Evolutionary conservation across 2,888 invertebrate genomes (phyloP).

Genomic region (Dascillus cervinus): DNA sequence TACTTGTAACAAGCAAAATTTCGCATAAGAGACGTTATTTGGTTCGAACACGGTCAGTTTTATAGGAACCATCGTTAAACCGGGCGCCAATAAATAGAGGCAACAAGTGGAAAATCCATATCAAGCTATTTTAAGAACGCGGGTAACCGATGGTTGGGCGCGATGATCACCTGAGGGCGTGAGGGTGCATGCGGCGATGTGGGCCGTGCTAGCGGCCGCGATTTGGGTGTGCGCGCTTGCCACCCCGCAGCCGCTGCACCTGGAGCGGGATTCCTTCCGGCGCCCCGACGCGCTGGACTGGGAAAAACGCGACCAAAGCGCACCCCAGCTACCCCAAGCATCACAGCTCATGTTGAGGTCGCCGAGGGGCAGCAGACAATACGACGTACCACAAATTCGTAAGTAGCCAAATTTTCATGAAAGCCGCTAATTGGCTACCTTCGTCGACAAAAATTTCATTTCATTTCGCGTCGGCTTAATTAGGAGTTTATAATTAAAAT

Average conservation of each 20-base stretch:
- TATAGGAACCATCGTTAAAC: too few species aligned
- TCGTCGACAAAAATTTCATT: too few species aligned
- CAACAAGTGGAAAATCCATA: conserved; percentile 34
- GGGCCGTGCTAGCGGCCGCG: conserved; percentile 37
- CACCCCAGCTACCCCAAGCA: conserved; percentile 20
- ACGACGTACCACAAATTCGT: conserved; percentile 85
- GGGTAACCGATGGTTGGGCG: conserved; percentile 29
- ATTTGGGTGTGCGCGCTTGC: conserved; percentile 41
- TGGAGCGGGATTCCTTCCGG: conserved; percentile 35
- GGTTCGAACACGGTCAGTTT: too few species aligned
- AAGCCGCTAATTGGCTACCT: too few species aligned
- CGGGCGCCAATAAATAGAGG: too few species aligned
- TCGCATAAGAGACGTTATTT: too few species aligned
- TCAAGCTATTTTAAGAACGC: conserved; percentile 24
- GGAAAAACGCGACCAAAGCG: conserved; percentile 24
- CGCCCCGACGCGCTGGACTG: conserved; percentile 21
- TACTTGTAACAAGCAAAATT: too few species aligned
- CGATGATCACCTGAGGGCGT: conserved; percentile 38
- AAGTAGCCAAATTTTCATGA: conserved; percentile 20
- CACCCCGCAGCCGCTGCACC: conserved; percentile 39
- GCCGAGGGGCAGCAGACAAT: conserved; percentile 66
- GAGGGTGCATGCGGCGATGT: conserved; percentile 34
- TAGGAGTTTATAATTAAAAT: too few species aligned
- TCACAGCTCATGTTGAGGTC: conserved; percentile 65
- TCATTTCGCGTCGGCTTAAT: too few species aligned